These are phyloP conservation scores for Netelia virgata DNA, from an alignment of 2,888 invertebrate species.

Conservation along the genomic window DNA sequence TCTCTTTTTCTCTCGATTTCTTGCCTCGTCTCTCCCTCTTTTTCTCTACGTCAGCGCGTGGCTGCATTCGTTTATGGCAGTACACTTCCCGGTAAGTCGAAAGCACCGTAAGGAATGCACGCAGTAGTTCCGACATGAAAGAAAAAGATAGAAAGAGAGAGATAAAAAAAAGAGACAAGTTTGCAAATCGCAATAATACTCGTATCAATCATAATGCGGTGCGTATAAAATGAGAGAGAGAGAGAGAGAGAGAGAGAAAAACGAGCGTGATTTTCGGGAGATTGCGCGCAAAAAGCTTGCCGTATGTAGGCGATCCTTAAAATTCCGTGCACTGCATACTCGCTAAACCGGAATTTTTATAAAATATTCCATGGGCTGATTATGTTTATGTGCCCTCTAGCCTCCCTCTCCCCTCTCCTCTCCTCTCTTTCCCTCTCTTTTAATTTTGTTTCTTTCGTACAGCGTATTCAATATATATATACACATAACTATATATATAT, in stretches of 20 bases:
- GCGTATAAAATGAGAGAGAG: not conserved
- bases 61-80: constrained; percentile 48
- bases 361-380: constrained; percentile 40
- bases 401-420: not conserved
- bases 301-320: constrained; percentile 19
- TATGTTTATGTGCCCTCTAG: constrained; percentile 20
- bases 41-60: constrained; percentile 15
- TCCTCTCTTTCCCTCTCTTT: not conserved
- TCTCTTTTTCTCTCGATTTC: not conserved
- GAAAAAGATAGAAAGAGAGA: not conserved
- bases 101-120: constrained; percentile 68
- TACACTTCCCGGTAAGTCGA: constrained; percentile 51
- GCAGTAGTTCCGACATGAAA: constrained; percentile 51
- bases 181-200: constrained; percentile 55
- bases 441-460: not conserved
- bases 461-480: not conserved
- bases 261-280: constrained; percentile 10
- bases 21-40: not conserved
- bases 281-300: not conserved
- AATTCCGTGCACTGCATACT: constrained; percentile 61
- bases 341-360: constrained; percentile 54
- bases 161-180: constrained; percentile 42
- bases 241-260: not conserved
- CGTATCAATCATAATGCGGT: constrained; percentile 51
- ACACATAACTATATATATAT: not conserved